Base-by-base conservation (phyloP, 2,113 vertebrate species). In the Anseranas semipalmata region DNA sequence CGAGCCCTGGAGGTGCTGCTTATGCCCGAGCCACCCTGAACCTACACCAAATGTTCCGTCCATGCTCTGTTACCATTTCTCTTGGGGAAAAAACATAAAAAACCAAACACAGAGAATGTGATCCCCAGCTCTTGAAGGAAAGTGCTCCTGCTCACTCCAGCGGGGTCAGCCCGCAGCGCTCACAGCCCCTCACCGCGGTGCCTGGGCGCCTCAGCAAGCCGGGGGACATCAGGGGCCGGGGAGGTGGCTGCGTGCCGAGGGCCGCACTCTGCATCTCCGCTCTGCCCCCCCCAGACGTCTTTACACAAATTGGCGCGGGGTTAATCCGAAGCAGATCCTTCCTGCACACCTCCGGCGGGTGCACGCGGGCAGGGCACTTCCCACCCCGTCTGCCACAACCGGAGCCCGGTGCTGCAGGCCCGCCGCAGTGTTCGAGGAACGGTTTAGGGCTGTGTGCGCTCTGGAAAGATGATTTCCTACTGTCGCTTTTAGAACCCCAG, bases 1-100 rank as follows among this genome's bases (percentile, higher is more conserved):
- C 43, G 0, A 15, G 70, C 7, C 78, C 1, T 0, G 5, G 41
- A 15, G 15, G 73, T 4, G 8, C 4, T 1, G 8, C 8, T 0
- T 4, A 0, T 8, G 7, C 37, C n/a, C 46, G 68, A 27, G 7
- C 63, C 4, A 6, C 5, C 25, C 58, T 2, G 12, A 33, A 5
- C 41, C 15, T 35, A 2, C 18, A 0, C 12, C 41, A 17, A 4
- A 25, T 9, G 6, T 17, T 0, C 1, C 0, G 12, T 13, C 46
- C 5, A 0, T 28, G 28, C 46, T 32, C 28, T 41, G 45, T 1
- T 3, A 1, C 0, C 53, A 0, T 5, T 16, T 10, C 65, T 50
- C 9, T 3, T 46, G 58, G 1, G 7, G 28, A 60, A 17, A 52
- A 25, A 53, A 53, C 27, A 53, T 14, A 12, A 28, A 53, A 10